Percentiles rank a stretch among this genome's conserved stretches.
Evolutionary conservation across 2,888 invertebrate genomes (phyloP).

Genomic region (Sericinus montela): DNA sequence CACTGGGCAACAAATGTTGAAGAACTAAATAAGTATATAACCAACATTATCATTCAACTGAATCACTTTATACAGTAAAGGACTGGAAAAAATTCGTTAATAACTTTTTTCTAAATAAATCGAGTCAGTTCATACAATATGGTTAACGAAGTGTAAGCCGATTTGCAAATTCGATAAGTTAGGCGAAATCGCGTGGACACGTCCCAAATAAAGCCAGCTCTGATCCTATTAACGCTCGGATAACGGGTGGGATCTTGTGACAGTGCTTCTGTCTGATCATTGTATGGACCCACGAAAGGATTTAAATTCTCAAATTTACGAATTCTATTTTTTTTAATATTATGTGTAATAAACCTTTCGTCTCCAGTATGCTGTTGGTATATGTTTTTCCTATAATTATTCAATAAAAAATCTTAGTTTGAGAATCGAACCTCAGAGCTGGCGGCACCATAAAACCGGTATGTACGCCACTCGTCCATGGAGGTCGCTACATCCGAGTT

Average conservation of each 20-base stretch:
- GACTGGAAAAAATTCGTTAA: constrained; percentile 2
- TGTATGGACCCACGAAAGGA: constrained; percentile 40
- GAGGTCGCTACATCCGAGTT: too few relatives aligned
- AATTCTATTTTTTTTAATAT: constrained; percentile 7
- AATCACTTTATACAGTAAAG: background rate
- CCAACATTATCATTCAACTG: too few relatives aligned
- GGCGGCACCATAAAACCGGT: too few relatives aligned
- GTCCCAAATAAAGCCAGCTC: constrained; percentile 72
- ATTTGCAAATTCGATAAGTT: constrained; percentile 77
- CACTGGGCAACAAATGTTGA: too few relatives aligned
- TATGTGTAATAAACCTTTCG: background rate
- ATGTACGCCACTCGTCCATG: too few relatives aligned
- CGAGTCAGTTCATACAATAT: constrained; percentile 34
- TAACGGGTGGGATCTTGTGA: constrained; percentile 69
- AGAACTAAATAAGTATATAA: too few relatives aligned
- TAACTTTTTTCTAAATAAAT: constrained; percentile 20
- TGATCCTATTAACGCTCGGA: constrained; percentile 77
- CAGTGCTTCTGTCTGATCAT: constrained; percentile 53
- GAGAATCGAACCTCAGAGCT: too few relatives aligned
- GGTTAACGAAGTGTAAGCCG: constrained; percentile 74
- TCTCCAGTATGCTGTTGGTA: background rate
- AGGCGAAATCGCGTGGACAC: constrained; percentile 73
- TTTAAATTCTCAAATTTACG: constrained; percentile 28
- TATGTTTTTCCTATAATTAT: too few relatives aligned
- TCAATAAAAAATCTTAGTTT: too few relatives aligned